Conservation (phyloP, 2,888 invertebrate genomes). For the Uloborus plumipes region DNA sequence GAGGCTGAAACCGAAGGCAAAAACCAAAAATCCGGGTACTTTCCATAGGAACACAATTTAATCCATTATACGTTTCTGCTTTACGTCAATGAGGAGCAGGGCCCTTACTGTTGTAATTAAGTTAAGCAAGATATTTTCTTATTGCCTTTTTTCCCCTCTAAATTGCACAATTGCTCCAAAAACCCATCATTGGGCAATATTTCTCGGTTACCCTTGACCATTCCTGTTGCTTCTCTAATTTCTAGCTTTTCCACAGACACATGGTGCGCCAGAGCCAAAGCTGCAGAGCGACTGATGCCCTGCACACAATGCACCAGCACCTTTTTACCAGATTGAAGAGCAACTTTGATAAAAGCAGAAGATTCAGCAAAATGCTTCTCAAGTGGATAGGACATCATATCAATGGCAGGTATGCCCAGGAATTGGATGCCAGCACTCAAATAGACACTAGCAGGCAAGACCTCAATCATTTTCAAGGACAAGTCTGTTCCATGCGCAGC, state of each 20-base stretch:
- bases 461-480: conserved; percentile 23
- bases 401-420: conserved; percentile 44
- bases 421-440: conserved; percentile 10
- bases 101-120: too few species aligned
- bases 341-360: conserved; percentile 21
- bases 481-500: conserved; percentile 31
- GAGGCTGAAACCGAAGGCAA: too few species aligned
- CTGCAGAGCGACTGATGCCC: conserved; percentile 73
- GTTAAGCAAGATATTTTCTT: too few species aligned
- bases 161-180: conserved; percentile 69
- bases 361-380: conserved; percentile 17
- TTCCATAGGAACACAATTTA: too few species aligned
- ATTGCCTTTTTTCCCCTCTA: too few species aligned
- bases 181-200: conserved; percentile 74
- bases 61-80: too few species aligned
- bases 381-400: conserved; percentile 35
- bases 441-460: conserved; percentile 3
- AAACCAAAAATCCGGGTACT: too few species aligned
- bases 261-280: conserved; percentile 72
- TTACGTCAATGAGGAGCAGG: too few species aligned
- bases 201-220: conserved; percentile 71
- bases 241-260: conserved; percentile 72
- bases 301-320: conserved; percentile 73
- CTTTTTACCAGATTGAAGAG: conserved; percentile 65
- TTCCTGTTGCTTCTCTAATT: conserved; percentile 71